Evolutionary conservation across 2,888 invertebrate genomes (phyloP), one percentile per base, ranked within the genome.

Genomic region (Meteorus colon): DNA sequence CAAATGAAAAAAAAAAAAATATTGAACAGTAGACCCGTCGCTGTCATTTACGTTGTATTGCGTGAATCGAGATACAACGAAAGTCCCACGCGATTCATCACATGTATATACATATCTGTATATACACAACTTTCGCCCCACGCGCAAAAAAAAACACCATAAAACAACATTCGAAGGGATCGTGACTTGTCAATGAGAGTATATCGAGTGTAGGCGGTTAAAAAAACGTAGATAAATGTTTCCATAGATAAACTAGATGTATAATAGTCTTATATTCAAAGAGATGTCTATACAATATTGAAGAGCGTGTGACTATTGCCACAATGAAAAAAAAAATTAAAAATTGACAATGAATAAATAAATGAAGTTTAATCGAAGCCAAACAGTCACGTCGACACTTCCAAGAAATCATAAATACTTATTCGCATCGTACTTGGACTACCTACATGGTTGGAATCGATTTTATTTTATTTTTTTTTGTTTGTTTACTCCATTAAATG

Each of bases 361-460:
- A 60, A 45, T 65, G 63, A 75, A 34, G 71, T 67, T 70, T 74
- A 8, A 55, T 55, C n/a, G 8, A 55, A 55, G 55, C 2, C 19
- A 55, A n/a, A 55, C 48, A 19, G 75, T 59, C 65, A 73, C 51
- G 34, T 19, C 14, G 37, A 34, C 62, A 73, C 66, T 81, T 80
- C 81, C 79, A 74, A 77, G 81, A 79, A 81, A 81, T 81, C 79
- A 80, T 79, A 80, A 79, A 81, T 78, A 75, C 76, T 74, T 45
- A 74, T 72, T 77, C 48, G 75, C 62, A 73, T 74, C 65, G 68
- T 48, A 62, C 69, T 60, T 70, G 34, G 67, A 34, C 62, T 62
- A 72, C 55, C 65, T 59, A 73, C 75, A 65, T 55, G 66, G 62
- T 65, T 55, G 29, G 65, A 67, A 66, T 31, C 19, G 63, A 37